phyloP scores from a whole-genome alignment of 2,888 invertebrate species.

The Yponomeuta malinellus region DNA sequence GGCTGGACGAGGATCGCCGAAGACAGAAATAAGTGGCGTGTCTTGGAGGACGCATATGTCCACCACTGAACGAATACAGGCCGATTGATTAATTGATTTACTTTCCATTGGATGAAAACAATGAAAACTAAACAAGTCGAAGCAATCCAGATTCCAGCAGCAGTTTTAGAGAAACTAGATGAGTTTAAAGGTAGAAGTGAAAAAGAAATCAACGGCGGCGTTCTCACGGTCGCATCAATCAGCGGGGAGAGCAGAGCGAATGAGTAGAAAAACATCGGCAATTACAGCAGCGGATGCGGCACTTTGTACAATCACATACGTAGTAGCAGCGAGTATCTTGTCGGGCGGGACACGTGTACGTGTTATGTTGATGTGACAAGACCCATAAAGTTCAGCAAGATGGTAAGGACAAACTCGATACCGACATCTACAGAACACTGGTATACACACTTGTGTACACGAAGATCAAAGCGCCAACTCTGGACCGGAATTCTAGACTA shows the following conservation, averaged over 20 bases:
- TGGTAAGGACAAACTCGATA: too few species aligned
- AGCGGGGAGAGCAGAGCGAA: conserved; percentile 32
- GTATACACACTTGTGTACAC: too few species aligned
- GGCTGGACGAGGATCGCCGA: too few species aligned
- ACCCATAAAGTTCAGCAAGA: not conserved
- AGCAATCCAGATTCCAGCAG: not conserved
- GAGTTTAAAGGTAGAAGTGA: conserved; percentile 40
- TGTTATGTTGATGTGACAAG: not conserved
- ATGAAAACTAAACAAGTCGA: not conserved
- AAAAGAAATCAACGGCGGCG: conserved; percentile 37
- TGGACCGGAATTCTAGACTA: too few species aligned
- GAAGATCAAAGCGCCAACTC: too few species aligned
- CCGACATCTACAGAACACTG: too few species aligned
- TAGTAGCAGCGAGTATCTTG: not conserved
- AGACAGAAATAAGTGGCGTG: too few species aligned
- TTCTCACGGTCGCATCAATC: conserved; percentile 43
- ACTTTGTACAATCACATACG: not conserved
- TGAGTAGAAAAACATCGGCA: conserved; percentile 22
- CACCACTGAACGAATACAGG: not conserved
- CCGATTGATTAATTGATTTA: too few species aligned
- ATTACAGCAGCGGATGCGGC: conserved; percentile 18
- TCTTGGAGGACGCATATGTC: not conserved
- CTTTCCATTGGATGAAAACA: not conserved
- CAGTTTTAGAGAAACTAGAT: not conserved
- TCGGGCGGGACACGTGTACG: not conserved